phyloP scores from a whole-genome alignment of 2,113 vertebrate genomes.

The Campylorhamphus procurvoides region DNA sequence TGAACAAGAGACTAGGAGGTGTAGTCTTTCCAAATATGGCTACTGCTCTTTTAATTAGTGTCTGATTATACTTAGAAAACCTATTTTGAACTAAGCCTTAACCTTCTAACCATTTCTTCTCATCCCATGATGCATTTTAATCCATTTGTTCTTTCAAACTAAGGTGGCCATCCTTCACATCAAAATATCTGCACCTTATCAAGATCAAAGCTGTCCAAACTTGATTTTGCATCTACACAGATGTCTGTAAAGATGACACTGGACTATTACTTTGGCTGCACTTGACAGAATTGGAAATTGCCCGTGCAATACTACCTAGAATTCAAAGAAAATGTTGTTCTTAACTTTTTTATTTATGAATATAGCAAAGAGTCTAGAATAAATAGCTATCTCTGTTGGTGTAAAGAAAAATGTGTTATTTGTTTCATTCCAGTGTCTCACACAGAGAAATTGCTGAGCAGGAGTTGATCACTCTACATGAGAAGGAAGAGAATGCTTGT shows the following conservation, averaged over 20 bases:
- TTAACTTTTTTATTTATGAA: constrained; percentile 67
- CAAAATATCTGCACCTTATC: constrained; percentile 68
- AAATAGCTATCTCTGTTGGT: constrained; percentile 55
- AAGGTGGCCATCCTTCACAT: constrained; percentile 42
- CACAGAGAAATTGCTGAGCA: constrained; percentile 44
- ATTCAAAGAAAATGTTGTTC: constrained; percentile 54
- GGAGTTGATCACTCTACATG: neutral
- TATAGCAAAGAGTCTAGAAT: constrained; percentile 54
- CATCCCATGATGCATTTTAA: constrained; percentile 10
- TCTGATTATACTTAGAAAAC: constrained; percentile 1
- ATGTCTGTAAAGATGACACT: constrained; percentile 65
- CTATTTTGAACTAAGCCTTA: neutral
- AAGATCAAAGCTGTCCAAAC: constrained; percentile 69
- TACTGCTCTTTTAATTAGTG: neutral
- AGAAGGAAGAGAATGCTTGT: neutral
- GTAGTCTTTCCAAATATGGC: neutral
- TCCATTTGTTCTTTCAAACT: constrained; percentile 49
- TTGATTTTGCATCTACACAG: constrained; percentile 68
- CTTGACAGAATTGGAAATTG: constrained; percentile 74
- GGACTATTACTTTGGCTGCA: constrained; percentile 67
- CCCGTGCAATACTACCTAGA: constrained; percentile 62
- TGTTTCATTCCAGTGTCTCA: constrained; percentile 23
- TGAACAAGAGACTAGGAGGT: neutral
- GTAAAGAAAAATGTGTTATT: constrained; percentile 55
- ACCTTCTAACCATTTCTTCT: neutral